A percentile compares a stretch with the other conserved stretches of the same genome.
phyloP scores from a whole-genome alignment of 2,113 vertebrate genomes.

The Physeter macrocephalus region DNA sequence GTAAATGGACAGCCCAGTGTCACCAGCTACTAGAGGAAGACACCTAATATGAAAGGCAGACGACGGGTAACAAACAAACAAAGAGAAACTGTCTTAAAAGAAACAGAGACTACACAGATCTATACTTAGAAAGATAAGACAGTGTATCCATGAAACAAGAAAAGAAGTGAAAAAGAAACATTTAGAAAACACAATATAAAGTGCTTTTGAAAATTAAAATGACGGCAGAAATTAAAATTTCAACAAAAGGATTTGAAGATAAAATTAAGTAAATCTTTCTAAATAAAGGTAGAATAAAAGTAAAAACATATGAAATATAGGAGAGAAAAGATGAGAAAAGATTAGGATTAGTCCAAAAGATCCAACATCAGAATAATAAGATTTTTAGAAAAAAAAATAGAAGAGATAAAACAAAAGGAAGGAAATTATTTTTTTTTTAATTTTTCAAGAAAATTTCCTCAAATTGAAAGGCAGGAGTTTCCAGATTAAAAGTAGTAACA shows the following conservation, averaged over 20 bases:
- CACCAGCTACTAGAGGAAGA: background rate
- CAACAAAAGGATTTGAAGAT: background rate
- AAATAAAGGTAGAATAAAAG: background rate
- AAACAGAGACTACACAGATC: background rate
- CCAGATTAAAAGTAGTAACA: background rate
- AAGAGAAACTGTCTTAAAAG: background rate
- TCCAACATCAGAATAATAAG: background rate
- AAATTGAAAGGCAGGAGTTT: background rate
- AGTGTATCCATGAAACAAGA: background rate
- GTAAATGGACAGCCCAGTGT: background rate
- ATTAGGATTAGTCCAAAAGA: background rate
- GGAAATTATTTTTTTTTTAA: background rate
- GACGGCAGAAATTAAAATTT: background rate
- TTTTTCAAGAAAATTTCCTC: background rate
- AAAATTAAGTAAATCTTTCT: background rate
- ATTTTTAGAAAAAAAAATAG: background rate
- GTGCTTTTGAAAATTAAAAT: background rate
- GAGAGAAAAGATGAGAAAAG: background rate
- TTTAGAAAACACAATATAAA: background rate
- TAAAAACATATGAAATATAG: background rate
- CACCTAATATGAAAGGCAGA: background rate
- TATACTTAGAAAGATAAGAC: background rate
- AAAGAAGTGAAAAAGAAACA: background rate
- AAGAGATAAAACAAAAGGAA: background rate
- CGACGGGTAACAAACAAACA: background rate